Evolutionary conservation across 2,797 vertebrate genomes (phyloP).

Genomic region (Lepilemur septentrionalis): DNA sequence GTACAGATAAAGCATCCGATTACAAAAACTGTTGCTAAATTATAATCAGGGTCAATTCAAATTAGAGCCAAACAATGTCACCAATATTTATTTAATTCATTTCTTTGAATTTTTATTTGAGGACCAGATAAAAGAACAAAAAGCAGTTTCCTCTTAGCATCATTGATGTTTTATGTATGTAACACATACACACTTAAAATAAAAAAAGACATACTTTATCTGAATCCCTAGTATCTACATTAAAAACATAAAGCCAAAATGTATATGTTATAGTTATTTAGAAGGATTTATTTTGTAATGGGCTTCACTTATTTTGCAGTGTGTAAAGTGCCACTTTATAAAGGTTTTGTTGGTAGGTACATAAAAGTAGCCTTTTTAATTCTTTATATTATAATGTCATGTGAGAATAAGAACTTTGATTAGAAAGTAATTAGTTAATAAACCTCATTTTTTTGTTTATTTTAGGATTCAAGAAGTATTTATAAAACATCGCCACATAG

Average conservation of each 20-base stretch:
- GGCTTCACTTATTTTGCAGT: neutral
- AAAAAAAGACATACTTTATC: neutral
- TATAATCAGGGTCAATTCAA: neutral
- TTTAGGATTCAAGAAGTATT: constrained; percentile 85
- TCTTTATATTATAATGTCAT: neutral
- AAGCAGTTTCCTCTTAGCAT: neutral
- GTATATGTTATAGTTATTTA: neutral
- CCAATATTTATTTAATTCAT: neutral
- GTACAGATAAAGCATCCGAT: neutral
- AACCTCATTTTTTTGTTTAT: constrained; percentile 39
- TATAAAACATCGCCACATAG: constrained; percentile 87
- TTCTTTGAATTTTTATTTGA: constrained; percentile 23
- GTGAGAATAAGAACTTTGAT: neutral
- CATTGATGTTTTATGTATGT: neutral
- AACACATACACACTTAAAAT: neutral
- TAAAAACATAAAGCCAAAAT: neutral
- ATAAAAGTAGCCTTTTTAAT: neutral
- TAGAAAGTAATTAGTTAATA: constrained; percentile 46
- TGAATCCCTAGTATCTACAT: neutral
- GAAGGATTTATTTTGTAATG: neutral
- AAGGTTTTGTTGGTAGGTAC: neutral
- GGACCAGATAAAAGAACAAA: neutral
- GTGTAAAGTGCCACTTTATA: neutral
- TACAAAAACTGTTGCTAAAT: neutral
- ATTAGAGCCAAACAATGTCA: neutral